Evolutionary conservation across 2,113 vertebrate species (phyloP).

Genomic region (Nothobranchius kuhntae): DNA sequence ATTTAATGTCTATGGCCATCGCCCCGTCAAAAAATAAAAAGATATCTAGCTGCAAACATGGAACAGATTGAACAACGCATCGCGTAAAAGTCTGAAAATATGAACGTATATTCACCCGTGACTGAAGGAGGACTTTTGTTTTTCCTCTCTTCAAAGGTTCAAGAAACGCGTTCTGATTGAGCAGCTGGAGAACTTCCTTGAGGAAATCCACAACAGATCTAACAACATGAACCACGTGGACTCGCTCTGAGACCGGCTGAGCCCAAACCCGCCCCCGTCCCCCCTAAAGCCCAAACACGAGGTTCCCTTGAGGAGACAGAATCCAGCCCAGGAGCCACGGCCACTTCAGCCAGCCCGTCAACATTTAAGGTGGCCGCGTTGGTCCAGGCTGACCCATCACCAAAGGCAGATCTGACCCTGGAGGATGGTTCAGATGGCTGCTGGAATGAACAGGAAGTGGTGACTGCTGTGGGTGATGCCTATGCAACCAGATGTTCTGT

Average conservation of each 20-base stretch:
- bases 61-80: too few species aligned
- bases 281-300: neutral
- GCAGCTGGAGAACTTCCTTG: constrained; percentile 93
- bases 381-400: constrained; percentile 11
- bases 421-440: constrained; percentile 6
- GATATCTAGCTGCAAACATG: too few species aligned
- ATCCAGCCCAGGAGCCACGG: constrained; percentile 21
- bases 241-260: constrained; percentile 57
- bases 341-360: constrained; percentile 6
- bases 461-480: constrained; percentile 19
- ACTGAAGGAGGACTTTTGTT: neutral
- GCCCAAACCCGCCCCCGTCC: neutral
- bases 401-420: constrained; percentile 16
- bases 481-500: constrained; percentile 14
- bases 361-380: neutral
- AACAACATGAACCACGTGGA: constrained; percentile 91
- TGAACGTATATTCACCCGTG: too few species aligned
- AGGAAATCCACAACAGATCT: constrained; percentile 92
- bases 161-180: constrained; percentile 97
- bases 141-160: constrained; percentile 81
- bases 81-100: too few species aligned
- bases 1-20: too few species aligned
- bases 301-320: constrained; percentile 10
- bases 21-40: too few species aligned
- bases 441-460: neutral